Evolutionary conservation across 2,797 vertebrate species (phyloP).

Genomic region (Periophthalmus magnuspinnatus): DNA sequence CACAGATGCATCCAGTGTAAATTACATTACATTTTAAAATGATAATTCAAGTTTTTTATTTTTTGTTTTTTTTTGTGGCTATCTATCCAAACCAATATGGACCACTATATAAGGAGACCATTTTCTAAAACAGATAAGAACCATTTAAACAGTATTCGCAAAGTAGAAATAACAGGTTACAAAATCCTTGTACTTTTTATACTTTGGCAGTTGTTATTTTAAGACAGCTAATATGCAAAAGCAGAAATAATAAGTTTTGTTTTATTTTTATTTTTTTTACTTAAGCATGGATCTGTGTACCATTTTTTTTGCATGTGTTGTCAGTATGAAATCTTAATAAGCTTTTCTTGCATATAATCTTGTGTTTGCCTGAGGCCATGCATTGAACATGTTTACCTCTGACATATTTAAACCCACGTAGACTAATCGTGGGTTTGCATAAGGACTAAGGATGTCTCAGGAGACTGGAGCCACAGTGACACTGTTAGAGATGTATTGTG

Average conservation of each 20-base stretch:
- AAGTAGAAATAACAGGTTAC: not conserved
- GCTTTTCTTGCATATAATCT: not conserved
- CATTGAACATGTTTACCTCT: constrained; percentile 35
- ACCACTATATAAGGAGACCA: too few species aligned
- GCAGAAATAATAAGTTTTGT: too few species aligned
- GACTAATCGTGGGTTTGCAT: constrained; percentile 7
- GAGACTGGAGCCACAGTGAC: not conserved
- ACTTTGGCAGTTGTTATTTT: not conserved
- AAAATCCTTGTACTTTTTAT: not conserved
- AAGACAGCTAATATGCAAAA: not conserved
- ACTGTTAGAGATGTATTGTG: not conserved
- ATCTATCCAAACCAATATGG: too few species aligned
- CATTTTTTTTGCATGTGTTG: not conserved
- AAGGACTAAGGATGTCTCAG: not conserved
- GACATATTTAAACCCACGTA: constrained; percentile 3
- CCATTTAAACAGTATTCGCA: not conserved
- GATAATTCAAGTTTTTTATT: too few species aligned
- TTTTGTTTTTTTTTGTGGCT: too few species aligned
- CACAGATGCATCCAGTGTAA: too few species aligned
- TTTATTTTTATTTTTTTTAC: not conserved
- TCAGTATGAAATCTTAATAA: constrained; percentile 1
- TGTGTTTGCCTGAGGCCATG: constrained; percentile 39
- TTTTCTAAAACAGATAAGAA: not conserved
- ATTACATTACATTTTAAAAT: too few species aligned
- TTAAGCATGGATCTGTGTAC: not conserved